Percentiles rank a stretch among this genome's conserved stretches.
These are phyloP conservation scores for Pimephales promelas DNA, from an alignment of 2,113 vertebrate genomes.

Conservation along the genomic window DNA sequence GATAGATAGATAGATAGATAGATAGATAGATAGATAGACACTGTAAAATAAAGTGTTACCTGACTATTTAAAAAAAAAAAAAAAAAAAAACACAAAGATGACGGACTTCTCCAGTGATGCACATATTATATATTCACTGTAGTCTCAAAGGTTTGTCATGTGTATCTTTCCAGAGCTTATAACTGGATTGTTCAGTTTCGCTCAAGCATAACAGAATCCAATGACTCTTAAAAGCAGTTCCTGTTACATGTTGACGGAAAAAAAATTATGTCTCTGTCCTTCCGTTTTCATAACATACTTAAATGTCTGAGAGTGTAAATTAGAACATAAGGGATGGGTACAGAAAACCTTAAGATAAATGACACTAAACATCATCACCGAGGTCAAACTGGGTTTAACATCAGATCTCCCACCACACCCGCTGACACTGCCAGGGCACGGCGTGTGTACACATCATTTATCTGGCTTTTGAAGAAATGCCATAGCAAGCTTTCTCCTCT, in stretches of 20 bases:
- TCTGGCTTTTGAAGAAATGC: slow-evolving; percentile 57
- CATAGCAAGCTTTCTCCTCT: slow-evolving; percentile 47
- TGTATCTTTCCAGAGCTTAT: not conserved
- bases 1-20: too few species aligned
- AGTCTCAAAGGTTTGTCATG: not conserved
- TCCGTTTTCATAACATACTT: not conserved
- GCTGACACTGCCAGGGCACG: slow-evolving; percentile 61
- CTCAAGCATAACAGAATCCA: not conserved
- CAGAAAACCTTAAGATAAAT: not conserved
- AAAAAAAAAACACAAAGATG: not conserved
- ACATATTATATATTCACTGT: not conserved
- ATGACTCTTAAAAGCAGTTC: not conserved
- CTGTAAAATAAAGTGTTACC: too few species aligned
- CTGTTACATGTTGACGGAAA: not conserved
- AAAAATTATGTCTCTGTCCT: not conserved
- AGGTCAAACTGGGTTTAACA: slow-evolving; percentile 62
- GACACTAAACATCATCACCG: slow-evolving; percentile 46
- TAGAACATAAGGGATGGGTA: slow-evolving; percentile 8
- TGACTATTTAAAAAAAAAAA: too few species aligned
- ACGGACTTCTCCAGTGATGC: not conserved
- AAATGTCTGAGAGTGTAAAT: not conserved
- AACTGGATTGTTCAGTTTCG: not conserved
- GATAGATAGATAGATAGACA: too few species aligned
- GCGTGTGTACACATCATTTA: slow-evolving; percentile 69
- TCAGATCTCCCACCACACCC: slow-evolving; percentile 60